phyloP scores from a whole-genome alignment of 2,888 invertebrate genomes.

The Patella caerulea region DNA sequence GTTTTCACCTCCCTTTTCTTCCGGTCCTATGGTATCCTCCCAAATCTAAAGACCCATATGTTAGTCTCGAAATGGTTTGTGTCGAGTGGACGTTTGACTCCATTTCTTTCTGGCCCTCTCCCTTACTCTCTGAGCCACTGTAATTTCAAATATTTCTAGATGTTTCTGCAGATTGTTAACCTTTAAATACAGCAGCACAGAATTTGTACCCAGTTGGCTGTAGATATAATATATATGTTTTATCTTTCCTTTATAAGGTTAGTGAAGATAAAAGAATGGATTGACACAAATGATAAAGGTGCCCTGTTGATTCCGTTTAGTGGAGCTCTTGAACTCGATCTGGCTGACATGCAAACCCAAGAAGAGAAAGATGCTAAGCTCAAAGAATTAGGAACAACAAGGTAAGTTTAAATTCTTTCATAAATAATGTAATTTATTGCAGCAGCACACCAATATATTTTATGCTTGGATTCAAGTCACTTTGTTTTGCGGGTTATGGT shows the following conservation, averaged over 20 bases:
- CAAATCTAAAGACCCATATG: too few relatives aligned
- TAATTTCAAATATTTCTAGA: background rate
- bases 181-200: too few relatives aligned
- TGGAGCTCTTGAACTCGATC: slow-evolving; percentile 88
- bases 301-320: slow-evolving; percentile 96
- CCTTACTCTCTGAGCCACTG: background rate
- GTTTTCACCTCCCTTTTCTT: too few relatives aligned
- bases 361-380: slow-evolving; percentile 79
- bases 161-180: background rate
- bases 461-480: too few relatives aligned
- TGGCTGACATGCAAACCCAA: slow-evolving; percentile 83
- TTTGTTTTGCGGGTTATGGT: too few relatives aligned
- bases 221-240: too few relatives aligned
- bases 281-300: slow-evolving; percentile 96
- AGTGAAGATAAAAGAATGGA: slow-evolving; percentile 97
- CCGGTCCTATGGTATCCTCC: too few relatives aligned
- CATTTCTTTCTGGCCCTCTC: background rate
- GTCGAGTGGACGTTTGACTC: background rate
- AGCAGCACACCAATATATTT: too few relatives aligned
- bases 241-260: slow-evolving; percentile 78
- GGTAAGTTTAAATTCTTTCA: slow-evolving; percentile 74
- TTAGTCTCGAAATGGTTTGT: too few relatives aligned
- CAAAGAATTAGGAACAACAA: slow-evolving; percentile 86
- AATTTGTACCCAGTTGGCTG: too few relatives aligned
- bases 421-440: too few relatives aligned